Base-by-base conservation (phyloP, 2,888 invertebrate genomes). In the Neria commutata region DNA sequence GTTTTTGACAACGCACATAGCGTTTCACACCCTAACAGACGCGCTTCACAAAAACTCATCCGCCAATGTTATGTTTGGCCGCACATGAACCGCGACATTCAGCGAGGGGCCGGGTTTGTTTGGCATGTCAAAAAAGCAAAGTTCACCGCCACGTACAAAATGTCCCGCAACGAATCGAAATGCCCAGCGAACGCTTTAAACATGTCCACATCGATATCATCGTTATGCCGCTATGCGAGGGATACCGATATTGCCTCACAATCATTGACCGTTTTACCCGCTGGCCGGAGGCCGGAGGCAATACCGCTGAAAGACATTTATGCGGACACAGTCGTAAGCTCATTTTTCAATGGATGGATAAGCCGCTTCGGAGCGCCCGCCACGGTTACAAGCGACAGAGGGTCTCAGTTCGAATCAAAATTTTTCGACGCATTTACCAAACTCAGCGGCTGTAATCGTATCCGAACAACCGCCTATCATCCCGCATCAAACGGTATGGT, bases 121-220 rank as follows among this genome's bases (percentile, higher is more conserved):
- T 61, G 2, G 21, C n/a, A 8, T 65, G 60, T 14, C 60, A 60
- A 51, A 34, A 29, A 42, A 60, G 54, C 8, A 64, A 62, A 34
- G 21, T 61, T 3, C 25, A 45, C 21, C 47, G 54, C 1, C 56
- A 61, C 40, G 56, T 50, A 8, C 53, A 55, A 8, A n/a, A 52
- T 2, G 50, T 54, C 3, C 21, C 49, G 11, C 54, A 45, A 8
- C n/a, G 54, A 26, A 58, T 55, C 14, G 42, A 24, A 8, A 33
- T 26, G 1, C 53, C 58, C 2, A 25, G 50, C 3, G 54, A 58
- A 8, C 60, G 67, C 21, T 66, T 83, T 63, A 60, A 68, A 2
- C 79, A 81, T 57, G 67, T 83, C 4, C 81, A 83, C 64, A 68
- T 83, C 8, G 81, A 83, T 65, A 66, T 83, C 4, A 54, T 64